Base-by-base conservation (phyloP, 53 echinoderm and acorn worm species). In the Patiria pectinifera region DNA sequence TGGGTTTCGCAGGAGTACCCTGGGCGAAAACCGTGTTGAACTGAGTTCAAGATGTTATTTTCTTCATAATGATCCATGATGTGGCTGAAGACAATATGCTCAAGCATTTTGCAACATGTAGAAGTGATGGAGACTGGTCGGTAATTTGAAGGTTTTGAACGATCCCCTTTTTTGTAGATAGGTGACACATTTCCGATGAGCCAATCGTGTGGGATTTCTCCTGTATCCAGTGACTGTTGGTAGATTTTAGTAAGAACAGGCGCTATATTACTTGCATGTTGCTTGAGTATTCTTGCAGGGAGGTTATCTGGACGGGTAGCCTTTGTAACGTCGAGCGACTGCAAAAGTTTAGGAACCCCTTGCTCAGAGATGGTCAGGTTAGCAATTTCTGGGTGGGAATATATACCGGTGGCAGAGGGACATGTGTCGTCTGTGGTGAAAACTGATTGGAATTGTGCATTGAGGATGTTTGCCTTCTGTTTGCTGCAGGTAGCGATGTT, bases 181-280 rank as follows among this genome's bases (percentile, higher is more conserved):
- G 48, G 82, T 26, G 45, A 12, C 19, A 21, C 58, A 19, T 72
- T 19, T 5, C 23, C 72, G 60, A 60, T 60, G 8, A 60, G 60
- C 72, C 72, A 72, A 66, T 86, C 87, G 6, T 69, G 21, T 10
- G 86, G 91, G 18, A 94, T 78, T 19, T 44, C 25, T 48, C 91
- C 94, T n/a, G 70, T 85, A 53, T 94, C 86, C 21, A 94, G 19
- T 66, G 94, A 91, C 45, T 94, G 94, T 24, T 94, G 91, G 74
- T 91, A 94, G 16, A 91, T 94, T 21, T 43, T 74, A 47, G 78
- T 14, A 5, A 94, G 70, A 26, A 91, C 78, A 26, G 94, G 91
- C 19, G 94, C 69, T 4, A 94, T 76, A 3, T 91, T 85, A 11
- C 62, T 21, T 25, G 94, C 85, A 79, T 58, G 48, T 9, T 69